Evolutionary conservation across 2,797 vertebrate species (phyloP).

Genomic region (Megaceryle alcyon): DNA sequence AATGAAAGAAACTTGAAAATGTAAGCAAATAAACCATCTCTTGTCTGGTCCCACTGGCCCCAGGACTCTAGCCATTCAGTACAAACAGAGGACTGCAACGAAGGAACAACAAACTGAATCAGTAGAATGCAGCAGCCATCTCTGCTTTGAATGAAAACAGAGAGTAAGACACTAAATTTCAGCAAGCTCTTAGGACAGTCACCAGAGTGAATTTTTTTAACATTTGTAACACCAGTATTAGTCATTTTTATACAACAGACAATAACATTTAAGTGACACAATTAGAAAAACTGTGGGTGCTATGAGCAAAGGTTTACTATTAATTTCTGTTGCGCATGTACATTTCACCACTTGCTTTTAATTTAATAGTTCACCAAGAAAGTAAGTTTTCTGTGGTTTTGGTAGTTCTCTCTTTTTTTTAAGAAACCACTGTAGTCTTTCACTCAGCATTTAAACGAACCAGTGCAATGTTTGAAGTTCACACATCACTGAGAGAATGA

Average conservation of each 20-base stretch:
- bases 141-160: neutral
- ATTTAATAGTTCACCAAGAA: neutral
- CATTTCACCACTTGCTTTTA: neutral
- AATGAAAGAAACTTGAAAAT: no score
- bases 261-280: no score
- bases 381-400: neutral
- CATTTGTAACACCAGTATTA: neutral
- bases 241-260: no score
- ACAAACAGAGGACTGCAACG: neutral
- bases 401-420: neutral
- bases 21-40: neutral
- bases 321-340: neutral
- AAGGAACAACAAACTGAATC: neutral
- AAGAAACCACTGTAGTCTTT: neutral
- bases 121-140: neutral
- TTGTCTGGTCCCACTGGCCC: neutral
- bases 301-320: neutral
- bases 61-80: neutral
- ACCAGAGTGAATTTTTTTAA: neutral
- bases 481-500: neutral
- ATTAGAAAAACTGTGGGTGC: neutral
- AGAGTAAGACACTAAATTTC: neutral
- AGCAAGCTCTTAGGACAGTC: neutral
- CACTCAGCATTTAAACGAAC: neutral
- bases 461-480: neutral